Conservation (phyloP, 2,888 invertebrate genomes). For the Chloroclysta siterata region DNA sequence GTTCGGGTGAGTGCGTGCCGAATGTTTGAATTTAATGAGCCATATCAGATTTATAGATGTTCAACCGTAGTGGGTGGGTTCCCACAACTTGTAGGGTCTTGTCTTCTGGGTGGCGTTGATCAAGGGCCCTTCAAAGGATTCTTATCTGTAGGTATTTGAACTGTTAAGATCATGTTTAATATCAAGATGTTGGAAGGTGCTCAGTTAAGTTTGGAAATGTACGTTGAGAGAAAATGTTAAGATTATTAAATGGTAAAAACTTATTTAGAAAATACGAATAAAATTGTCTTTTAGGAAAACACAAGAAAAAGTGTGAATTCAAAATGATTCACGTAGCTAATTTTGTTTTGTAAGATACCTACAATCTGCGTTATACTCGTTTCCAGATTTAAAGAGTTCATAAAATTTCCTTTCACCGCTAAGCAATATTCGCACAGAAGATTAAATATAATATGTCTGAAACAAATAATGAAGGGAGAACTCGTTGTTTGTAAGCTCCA, state of each 20-base stretch:
- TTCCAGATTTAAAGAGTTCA: too few species aligned
- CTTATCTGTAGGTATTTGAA: conserved; percentile 31
- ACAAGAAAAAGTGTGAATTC: too few species aligned
- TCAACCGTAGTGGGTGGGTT: conserved; percentile 37
- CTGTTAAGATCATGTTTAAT: conserved; percentile 25
- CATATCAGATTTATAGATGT: conserved; percentile 48
- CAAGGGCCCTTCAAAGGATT: conserved; percentile 28
- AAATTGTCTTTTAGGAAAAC: too few species aligned
- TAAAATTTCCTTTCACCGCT: neutral
- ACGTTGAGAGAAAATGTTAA: neutral
- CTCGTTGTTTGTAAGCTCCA: conserved; percentile 9
- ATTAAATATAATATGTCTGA: conserved; percentile 3
- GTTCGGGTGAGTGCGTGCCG: conserved; percentile 47
- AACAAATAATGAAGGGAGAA: conserved; percentile 14
- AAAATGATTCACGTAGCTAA: too few species aligned
- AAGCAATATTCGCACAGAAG: conserved; percentile 9
- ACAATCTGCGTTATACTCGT: too few species aligned
- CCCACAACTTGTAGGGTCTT: conserved; percentile 29
- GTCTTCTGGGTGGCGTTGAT: conserved; percentile 37
- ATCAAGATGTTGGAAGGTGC: conserved; percentile 24
- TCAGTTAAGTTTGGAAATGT: neutral
- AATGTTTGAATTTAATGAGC: conserved; percentile 57
- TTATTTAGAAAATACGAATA: too few species aligned
- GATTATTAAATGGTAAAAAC: neutral
- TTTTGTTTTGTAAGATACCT: too few species aligned